Conservation (phyloP, 2,797 vertebrate genomes). For the Emys orbicularis region DNA sequence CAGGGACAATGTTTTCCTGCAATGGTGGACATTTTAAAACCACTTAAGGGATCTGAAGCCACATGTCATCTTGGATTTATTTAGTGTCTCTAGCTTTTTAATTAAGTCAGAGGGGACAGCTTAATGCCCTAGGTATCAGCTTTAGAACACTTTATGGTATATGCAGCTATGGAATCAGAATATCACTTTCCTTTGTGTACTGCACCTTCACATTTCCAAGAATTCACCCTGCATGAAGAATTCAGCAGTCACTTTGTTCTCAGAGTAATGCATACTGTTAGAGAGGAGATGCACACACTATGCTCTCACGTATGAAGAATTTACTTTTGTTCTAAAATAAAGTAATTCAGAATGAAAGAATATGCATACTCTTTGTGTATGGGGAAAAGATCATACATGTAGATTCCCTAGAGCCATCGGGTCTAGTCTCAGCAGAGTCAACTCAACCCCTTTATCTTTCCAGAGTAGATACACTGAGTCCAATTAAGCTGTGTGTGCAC, state of each 20-base stretch:
- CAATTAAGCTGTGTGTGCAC: conserved; percentile 33
- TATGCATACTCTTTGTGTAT: background rate
- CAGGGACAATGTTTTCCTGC: background rate
- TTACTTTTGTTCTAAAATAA: accelerated
- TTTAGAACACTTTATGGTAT: background rate
- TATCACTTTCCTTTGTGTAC: accelerated
- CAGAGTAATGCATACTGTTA: background rate
- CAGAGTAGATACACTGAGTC: conserved; percentile 16
- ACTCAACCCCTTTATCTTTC: conserved; percentile 24
- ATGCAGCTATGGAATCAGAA: background rate
- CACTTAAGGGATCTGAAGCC: background rate
- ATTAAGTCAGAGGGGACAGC: background rate
- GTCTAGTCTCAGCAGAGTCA: conserved; percentile 40
- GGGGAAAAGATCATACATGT: conserved; percentile 50
- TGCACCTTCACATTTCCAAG: background rate
- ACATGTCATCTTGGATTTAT: background rate
- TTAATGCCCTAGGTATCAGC: background rate
- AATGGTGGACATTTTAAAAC: background rate
- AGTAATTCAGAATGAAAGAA: background rate
- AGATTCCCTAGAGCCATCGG: conserved; percentile 8
- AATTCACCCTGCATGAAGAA: background rate
- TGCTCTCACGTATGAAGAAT: background rate
- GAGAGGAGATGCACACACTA: accelerated
- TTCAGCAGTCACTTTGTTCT: background rate
- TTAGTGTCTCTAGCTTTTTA: background rate